Base-by-base conservation (phyloP, 2,888 invertebrate genomes). In the Timema podura region DNA sequence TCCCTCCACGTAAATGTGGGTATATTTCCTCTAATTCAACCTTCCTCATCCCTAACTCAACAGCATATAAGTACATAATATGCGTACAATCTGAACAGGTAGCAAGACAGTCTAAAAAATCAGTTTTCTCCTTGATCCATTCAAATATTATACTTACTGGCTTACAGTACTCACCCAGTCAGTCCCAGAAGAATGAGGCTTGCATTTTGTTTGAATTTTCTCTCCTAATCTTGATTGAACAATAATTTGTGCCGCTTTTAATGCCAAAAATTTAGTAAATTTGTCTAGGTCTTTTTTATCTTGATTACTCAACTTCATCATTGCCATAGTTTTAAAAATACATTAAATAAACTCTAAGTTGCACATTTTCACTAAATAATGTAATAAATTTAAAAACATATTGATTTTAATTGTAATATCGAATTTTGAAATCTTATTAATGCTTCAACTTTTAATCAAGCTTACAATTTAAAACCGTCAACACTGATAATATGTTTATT, bases 171-270 rank as follows among this genome's bases (percentile, higher is more conserved):
- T 84, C 84, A 91, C 91, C 92, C 95, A 96, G 82, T 94, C 95
- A 45, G 91, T 88, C 72, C 92, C 91, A 49, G 89, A 86, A 6
- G 91, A 88, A 75, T 88, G 85, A 7, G 91, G 88, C 80, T 92
- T 93, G 75, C 92, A 93, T 77, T 88, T 88, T 0, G 92, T 91
- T 79, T 88, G 87, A 67, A 93, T 88, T 82, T 92, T 95, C 77
- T 92, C 92, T 44, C 96, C 96, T 72, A 94, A 87, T 76, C 97
- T 87, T 69, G 95, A 94, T 82, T 96, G 95, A 30, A 97, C 93
- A 68, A 97, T 93, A 67, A 96, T 91, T 83, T 96, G 96, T 48
- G 92, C 91, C 68, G 93, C 89, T 83, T 96, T 96, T 71, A 93
- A 83, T 13, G 92, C 91, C 75, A 96, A 84, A 81, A 93, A 92